phyloP scores from a whole-genome alignment of 2,113 vertebrate genomes.

The Hippocampus abdominalis region DNA sequence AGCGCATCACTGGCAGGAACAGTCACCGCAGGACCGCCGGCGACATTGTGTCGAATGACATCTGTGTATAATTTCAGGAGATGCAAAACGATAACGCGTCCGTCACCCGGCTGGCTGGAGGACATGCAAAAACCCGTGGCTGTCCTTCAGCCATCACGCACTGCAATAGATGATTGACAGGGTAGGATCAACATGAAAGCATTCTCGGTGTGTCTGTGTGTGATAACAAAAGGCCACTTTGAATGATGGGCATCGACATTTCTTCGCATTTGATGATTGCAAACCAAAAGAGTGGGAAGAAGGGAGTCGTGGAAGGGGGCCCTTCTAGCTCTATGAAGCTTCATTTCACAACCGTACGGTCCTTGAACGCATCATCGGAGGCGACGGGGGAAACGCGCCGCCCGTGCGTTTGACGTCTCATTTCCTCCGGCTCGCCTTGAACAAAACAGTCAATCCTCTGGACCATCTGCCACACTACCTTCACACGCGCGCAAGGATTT shows the following conservation, averaged over 20 bases:
- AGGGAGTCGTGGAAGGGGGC: too few species aligned
- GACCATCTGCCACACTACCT: neutral
- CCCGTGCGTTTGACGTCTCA: neutral
- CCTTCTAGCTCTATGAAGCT: neutral
- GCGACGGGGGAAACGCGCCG: neutral
- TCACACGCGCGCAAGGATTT: neutral
- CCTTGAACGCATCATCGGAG: too few species aligned
- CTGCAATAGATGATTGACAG: conserved; percentile 9
- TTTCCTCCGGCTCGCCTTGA: neutral
- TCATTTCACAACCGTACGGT: neutral
- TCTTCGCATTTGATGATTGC: neutral
- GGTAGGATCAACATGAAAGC: neutral
- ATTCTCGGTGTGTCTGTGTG: neutral
- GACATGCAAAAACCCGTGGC: neutral
- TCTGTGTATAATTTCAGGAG: conserved; percentile 9
- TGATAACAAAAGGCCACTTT: neutral
- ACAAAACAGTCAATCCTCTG: conserved; percentile 14
- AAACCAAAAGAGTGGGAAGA: neutral
- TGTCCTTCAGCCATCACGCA: conserved; percentile 1
- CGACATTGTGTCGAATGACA: neutral
- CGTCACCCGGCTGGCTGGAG: neutral
- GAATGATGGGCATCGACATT: neutral
- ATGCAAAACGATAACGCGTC: conserved; percentile 10
- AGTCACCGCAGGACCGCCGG: conserved; percentile 1
- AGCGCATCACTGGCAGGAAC: conserved; percentile 2